Evolutionary conservation across 2,888 invertebrate genomes (phyloP).

Genomic region (Chironomus tentans): DNA sequence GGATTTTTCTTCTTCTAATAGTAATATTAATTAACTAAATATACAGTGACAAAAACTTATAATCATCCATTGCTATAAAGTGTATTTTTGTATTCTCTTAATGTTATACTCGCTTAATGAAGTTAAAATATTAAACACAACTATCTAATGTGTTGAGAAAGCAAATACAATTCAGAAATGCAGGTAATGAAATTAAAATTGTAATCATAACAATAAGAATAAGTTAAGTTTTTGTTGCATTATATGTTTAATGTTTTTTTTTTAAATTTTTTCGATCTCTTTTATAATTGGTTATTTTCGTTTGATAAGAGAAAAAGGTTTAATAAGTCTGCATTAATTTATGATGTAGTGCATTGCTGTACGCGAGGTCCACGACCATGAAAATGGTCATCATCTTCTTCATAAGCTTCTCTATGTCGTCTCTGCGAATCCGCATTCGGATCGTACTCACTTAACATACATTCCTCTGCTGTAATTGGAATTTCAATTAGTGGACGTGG

Average conservation of each 20-base stretch:
- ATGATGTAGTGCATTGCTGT: constrained; percentile 72
- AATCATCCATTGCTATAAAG: too few species aligned
- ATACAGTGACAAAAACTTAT: too few species aligned
- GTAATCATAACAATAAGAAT: background rate
- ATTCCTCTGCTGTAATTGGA: constrained; percentile 41
- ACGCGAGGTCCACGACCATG: constrained; percentile 50
- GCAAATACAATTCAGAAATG: background rate
- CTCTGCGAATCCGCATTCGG: constrained; percentile 62
- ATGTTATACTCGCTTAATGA: too few species aligned
- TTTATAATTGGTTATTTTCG: background rate
- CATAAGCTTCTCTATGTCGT: constrained; percentile 61
- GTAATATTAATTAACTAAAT: too few species aligned
- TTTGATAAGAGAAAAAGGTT: background rate
- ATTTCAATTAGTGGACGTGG: constrained; percentile 54
- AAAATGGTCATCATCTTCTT: constrained; percentile 67
- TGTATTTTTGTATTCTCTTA: too few species aligned
- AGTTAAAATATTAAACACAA: background rate
- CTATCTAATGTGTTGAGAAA: background rate
- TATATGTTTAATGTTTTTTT: background rate
- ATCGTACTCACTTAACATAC: constrained; percentile 56
- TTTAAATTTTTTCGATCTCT: too few species aligned
- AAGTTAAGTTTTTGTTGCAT: background rate
- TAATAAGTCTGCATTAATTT: constrained; percentile 35
- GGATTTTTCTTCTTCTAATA: too few species aligned
- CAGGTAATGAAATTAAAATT: background rate